phyloP scores from a whole-genome alignment of 2,888 invertebrate species.

The Aricia artaxerxes region DNA sequence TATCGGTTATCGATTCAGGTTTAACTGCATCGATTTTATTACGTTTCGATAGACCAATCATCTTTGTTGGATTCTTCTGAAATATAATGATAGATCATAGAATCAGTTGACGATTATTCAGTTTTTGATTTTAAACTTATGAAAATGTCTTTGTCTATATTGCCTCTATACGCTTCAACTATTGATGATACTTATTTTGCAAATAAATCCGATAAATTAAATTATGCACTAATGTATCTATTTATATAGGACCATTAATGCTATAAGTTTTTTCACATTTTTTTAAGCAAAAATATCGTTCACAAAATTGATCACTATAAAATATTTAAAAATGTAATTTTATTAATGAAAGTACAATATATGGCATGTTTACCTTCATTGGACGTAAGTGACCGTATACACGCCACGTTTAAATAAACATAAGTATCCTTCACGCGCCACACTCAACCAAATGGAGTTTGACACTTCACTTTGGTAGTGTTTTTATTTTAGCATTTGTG shows the following conservation, averaged over 20 bases:
- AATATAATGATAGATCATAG: neutral
- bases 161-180: too few species aligned
- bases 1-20: slow-evolving; percentile 32
- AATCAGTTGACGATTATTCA: too few species aligned
- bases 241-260: too few species aligned
- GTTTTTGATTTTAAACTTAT: too few species aligned
- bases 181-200: too few species aligned
- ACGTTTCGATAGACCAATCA: slow-evolving; percentile 19
- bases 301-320: neutral
- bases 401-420: slow-evolving; percentile 33
- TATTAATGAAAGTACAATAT: slow-evolving; percentile 21
- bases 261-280: too few species aligned
- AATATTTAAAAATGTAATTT: slow-evolving; percentile 24
- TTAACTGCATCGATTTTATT: slow-evolving; percentile 31
- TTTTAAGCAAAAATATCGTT: neutral
- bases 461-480: slow-evolving; percentile 58
- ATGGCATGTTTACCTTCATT: slow-evolving; percentile 28
- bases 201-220: too few species aligned
- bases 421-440: slow-evolving; percentile 33
- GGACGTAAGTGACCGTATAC: slow-evolving; percentile 21
- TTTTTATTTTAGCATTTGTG: slow-evolving; percentile 62
- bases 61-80: neutral
- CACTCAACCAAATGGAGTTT: slow-evolving; percentile 52
- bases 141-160: too few species aligned
- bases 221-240: too few species aligned